Percentiles rank a stretch among this genome's conserved stretches.
phyloP scores from a whole-genome alignment of 2,113 vertebrate genomes.

The Nibea albiflora region DNA sequence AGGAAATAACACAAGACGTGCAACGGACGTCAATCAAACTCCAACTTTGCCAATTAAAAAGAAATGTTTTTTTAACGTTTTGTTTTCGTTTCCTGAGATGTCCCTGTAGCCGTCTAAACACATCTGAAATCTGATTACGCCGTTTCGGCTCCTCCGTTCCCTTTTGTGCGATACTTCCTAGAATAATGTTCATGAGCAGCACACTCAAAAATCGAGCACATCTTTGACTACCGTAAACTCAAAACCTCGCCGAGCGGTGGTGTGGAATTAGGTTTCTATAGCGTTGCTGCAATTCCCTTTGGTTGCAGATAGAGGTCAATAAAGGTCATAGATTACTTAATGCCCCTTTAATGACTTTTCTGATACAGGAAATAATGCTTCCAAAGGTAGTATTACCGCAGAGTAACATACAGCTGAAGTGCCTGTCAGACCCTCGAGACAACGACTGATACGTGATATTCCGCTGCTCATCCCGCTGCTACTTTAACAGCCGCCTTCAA shows the following conservation, averaged over 20 bases:
- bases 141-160: background rate
- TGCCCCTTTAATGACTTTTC: slow-evolving; percentile 23
- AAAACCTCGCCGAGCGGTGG: background rate
- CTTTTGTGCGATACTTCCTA: slow-evolving; percentile 1
- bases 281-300: slow-evolving; percentile 19
- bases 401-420: slow-evolving; percentile 26
- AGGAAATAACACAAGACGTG: background rate
- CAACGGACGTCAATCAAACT: background rate
- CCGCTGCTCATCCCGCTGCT: slow-evolving; percentile 30
- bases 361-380: slow-evolving; percentile 14
- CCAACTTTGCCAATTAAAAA: slow-evolving; percentile 19
- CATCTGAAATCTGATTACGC: slow-evolving; percentile 19
- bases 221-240: background rate
- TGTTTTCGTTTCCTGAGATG: background rate
- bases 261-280: background rate
- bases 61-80: background rate
- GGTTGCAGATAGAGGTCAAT: slow-evolving; percentile 26
- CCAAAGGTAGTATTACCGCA: slow-evolving; percentile 16
- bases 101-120: slow-evolving; percentile 3
- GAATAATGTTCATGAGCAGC: background rate
- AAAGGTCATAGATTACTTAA: slow-evolving; percentile 36
- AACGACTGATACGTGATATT: slow-evolving; percentile 39
- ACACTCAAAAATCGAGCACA: slow-evolving; percentile 5
- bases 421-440: slow-evolving; percentile 37
- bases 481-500: slow-evolving; percentile 42